Base-by-base conservation (phyloP, 2,797 vertebrate species). In the Helicolenus hilgendorfi region DNA sequence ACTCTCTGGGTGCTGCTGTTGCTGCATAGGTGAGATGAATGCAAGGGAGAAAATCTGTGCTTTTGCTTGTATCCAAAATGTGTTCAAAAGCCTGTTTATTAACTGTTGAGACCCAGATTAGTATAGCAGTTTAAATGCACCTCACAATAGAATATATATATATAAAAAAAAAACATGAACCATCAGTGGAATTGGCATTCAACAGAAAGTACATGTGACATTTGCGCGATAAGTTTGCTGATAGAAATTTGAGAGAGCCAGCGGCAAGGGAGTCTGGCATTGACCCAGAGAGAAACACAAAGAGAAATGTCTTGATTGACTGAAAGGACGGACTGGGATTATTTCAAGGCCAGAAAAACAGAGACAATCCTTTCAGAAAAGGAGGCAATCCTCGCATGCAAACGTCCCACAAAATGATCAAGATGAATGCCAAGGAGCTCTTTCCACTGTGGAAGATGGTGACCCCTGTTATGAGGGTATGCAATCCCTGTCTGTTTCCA, bases 1-100 rank as follows among this genome's bases (percentile, higher is more conserved):
- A 49, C 45, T 49, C 92, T 89, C 93, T 96, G 91, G 85, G 84
- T 79, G 79, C 69, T 84, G 77, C 77, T 76, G 81, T 45, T 84
- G 78, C 77, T 76, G 81, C 36, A 85, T 65, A 79, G 76, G 22
- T 56, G 83, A 65, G 27, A 68, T 71, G 65, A 80, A 77, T 78
- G 49, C 26, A 45, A 73, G 27, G 74, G n/a, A 85, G 49, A 80
- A 79, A 88, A 77, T 41, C 27, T 18, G 53, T 18, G 70, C 45
- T 68, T 87, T 78, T 77, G 79, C 55, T 31, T 7, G 11, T 3
- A 3, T 7, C 49, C 3, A n/a, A 70, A 49, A 80, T 35, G 9
- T 72, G 53, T 60, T 67, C 4, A 59, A 76, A 79, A 63, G 18
- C 53, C 58, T 38, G 53, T 13, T n/a, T 63, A 70, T 38, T 67